phyloP scores from a whole-genome alignment of 2,113 vertebrate species.

The Leucoraja erinaceus region DNA sequence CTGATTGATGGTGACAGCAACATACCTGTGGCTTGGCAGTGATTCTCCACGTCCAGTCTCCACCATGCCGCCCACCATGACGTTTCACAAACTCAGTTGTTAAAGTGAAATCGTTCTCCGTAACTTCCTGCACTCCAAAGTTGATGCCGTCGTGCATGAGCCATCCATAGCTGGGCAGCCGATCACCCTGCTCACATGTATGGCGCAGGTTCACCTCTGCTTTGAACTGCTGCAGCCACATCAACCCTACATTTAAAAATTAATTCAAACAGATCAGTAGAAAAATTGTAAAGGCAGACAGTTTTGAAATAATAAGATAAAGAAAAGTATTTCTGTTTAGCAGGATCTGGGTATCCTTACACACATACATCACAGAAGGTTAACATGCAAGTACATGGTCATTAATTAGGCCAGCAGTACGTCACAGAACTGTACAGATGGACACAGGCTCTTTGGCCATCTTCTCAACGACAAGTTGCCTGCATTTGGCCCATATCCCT shows the following conservation, averaged over 20 bases:
- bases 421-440: no score
- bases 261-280: neutral
- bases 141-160: conserved; percentile 77
- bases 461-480: neutral
- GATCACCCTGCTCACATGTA: conserved; percentile 80
- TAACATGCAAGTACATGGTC: no score
- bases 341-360: no score
- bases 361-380: no score
- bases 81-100: conserved; percentile 84
- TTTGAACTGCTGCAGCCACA: conserved; percentile 82
- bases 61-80: conserved; percentile 76
- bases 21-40: conserved; percentile 71
- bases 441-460: neutral
- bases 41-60: conserved; percentile 92
- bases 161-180: conserved; percentile 77
- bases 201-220: conserved; percentile 70
- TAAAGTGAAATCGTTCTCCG: conserved; percentile 65
- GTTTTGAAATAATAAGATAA: no score
- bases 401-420: no score
- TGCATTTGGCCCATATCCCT: neutral
- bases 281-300: no score
- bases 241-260: conserved; percentile 64
- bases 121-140: conserved; percentile 82
- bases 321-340: no score
- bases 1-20: neutral